Base-by-base conservation (phyloP, 2,113 vertebrate species). In the Perccottus glenii region DNA sequence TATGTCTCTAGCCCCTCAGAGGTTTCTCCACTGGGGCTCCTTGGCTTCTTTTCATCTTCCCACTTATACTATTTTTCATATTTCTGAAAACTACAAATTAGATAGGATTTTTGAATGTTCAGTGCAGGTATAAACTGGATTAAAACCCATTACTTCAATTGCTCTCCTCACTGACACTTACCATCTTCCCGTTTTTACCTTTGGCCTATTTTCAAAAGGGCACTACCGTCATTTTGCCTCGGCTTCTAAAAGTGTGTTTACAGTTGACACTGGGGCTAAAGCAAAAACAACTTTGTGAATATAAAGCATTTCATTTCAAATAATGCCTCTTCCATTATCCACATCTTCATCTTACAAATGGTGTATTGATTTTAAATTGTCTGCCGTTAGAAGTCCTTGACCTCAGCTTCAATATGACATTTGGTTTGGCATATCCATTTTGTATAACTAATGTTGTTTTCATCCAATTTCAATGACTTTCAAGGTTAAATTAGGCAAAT, bases 1-100 rank as follows among this genome's bases (percentile, higher is more conserved):
- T 87, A 84, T 86, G 88, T 92, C 90, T 89, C 82, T 77, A 83
- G 79, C 70, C 81, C 83, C 75, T 82, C 49, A 50, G 80, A 81
- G 83, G 71, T 77, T 84, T 65, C 70, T 83, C 55, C 67, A 78
- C 33, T 27, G 75, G 63, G 62, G 80, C 63, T 74, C 62, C 80
- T 79, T 78, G 72, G 60, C 71, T 59, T 75, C 71, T 67, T 73
- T 83, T 69, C 68, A 84, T 81, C 74, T 73, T 73, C 51, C 45
- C 47, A 53, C 71, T 77, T 70, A 83, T 83, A 65, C 11, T 57
- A 32, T 79, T 65, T 81, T 49, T 61, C 52, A 70, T 64, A 43
- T 73, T 71, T 63, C 55, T 79, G 36, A 69, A 59, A 57, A 55
- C 2, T 15, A 33, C 36, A 36, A 33, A 55, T 14, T 27, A 27